These are phyloP conservation scores for Proctacanthus coquilletti DNA, from an alignment of 1,140 invertebrate species.

Conservation along the genomic window DNA sequence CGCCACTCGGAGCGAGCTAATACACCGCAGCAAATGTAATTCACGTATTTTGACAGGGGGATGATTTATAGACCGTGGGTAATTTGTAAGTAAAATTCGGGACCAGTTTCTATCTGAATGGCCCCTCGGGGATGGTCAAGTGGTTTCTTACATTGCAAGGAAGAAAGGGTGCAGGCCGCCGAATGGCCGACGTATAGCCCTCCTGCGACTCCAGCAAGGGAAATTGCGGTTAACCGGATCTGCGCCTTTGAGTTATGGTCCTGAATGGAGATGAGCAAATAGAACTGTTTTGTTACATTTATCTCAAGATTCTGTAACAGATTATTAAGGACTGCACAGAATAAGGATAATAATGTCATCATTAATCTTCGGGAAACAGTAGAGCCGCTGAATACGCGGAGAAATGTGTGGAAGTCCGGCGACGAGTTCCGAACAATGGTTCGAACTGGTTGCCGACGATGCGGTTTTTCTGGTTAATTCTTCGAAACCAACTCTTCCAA, in stretches of 20 bases:
- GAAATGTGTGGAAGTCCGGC: too few relatives aligned
- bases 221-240: neutral
- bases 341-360: slow-evolving; percentile 1
- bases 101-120: neutral
- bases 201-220: neutral
- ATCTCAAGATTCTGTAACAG: neutral
- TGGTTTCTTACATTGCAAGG: neutral
- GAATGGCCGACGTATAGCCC: too few relatives aligned
- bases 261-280: neutral
- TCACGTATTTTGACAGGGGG: neutral
- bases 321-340: neutral
- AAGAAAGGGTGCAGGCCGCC: neutral
- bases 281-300: neutral
- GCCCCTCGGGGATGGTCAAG: neutral
- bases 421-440: too few relatives aligned
- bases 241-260: neutral
- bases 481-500: too few relatives aligned
- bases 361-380: neutral
- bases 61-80: neutral
- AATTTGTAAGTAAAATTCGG: slow-evolving; percentile 1
- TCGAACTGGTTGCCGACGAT: too few relatives aligned
- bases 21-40: too few relatives aligned
- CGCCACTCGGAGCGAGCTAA: too few relatives aligned
- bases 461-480: too few relatives aligned
- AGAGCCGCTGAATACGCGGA: too few relatives aligned